These are phyloP conservation scores for Idaea biselata DNA, from an alignment of 2,888 invertebrate genomes.

Conservation along the genomic window DNA sequence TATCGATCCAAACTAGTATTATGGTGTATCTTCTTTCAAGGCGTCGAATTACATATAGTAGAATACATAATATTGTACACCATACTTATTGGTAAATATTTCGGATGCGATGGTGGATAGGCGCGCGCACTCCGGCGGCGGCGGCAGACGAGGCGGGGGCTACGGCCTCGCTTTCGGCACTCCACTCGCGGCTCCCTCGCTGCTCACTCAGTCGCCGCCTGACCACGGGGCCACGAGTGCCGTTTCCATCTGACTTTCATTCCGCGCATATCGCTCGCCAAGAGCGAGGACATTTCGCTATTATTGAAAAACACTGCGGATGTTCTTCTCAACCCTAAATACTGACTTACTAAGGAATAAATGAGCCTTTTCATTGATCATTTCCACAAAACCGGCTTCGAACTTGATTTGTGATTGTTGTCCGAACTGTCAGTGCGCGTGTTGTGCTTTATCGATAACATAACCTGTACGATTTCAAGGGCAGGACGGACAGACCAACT, in stretches of 20 bases:
- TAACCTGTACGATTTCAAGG: constrained; percentile 79
- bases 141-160: constrained; percentile 51
- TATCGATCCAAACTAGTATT: neutral
- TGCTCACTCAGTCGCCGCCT: constrained; percentile 64
- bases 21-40: neutral
- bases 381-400: constrained; percentile 53
- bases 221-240: constrained; percentile 54
- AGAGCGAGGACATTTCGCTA: constrained; percentile 42
- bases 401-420: constrained; percentile 76
- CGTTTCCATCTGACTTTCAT: constrained; percentile 42
- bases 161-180: constrained; percentile 47
- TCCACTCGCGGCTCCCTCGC: constrained; percentile 63
- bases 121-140: constrained; percentile 66
- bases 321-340: constrained; percentile 31
- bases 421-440: constrained; percentile 76
- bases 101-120: constrained; percentile 50
- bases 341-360: constrained; percentile 14
- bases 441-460: constrained; percentile 79
- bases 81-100: constrained; percentile 45
- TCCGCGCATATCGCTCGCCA: constrained; percentile 25
- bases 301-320: constrained; percentile 42
- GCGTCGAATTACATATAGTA: constrained; percentile 27
- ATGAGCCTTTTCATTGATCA: constrained; percentile 40
- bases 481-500: constrained; percentile 53
- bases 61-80: neutral